A percentile compares a stretch with the other conserved stretches of the same genome.
Conservation (phyloP, 1,140 invertebrate genomes). For the Drosophila grimshawi region DNA sequence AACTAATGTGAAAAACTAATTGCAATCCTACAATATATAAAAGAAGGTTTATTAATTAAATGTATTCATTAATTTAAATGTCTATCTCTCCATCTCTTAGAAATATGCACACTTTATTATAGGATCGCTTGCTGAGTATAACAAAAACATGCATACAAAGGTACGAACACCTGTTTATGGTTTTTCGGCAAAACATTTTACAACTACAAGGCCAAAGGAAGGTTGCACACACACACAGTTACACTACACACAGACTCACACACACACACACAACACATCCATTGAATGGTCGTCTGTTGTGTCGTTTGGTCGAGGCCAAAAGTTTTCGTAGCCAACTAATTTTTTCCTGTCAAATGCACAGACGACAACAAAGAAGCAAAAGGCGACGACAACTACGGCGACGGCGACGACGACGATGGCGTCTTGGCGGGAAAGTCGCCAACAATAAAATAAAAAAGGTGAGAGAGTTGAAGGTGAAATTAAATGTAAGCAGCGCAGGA, state of each 20-base stretch:
- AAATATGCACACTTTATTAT: constrained; percentile 34
- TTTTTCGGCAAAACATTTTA: constrained; percentile 78
- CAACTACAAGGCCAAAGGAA: constrained; percentile 63
- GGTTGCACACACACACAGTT: constrained; percentile 50
- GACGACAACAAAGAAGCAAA: constrained; percentile 62
- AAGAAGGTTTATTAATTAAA: neutral
- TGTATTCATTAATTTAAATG: neutral
- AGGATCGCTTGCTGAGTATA: constrained; percentile 28
- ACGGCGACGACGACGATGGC: constrained; percentile 37
- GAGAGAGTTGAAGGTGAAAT: constrained; percentile 67
- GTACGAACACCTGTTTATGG: constrained; percentile 79
- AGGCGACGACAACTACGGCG: constrained; percentile 60
- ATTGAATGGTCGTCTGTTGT: constrained; percentile 44
- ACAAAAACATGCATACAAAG: constrained; percentile 31
- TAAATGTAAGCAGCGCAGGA: constrained; percentile 75
- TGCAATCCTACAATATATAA: too few relatives aligned
- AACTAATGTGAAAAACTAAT: too few relatives aligned
- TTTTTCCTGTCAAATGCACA: constrained; percentile 81
- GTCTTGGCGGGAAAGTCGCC: constrained; percentile 66
- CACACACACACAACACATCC: constrained; percentile 17
- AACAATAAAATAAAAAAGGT: constrained; percentile 20
- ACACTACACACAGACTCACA: constrained; percentile 31
- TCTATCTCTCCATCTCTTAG: constrained; percentile 11
- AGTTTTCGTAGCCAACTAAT: constrained; percentile 82
- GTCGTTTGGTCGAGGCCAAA: constrained; percentile 65